These are phyloP conservation scores for Anastrepha obliqua DNA, from an alignment of 1,140 invertebrate genomes.

Conservation along the genomic window DNA sequence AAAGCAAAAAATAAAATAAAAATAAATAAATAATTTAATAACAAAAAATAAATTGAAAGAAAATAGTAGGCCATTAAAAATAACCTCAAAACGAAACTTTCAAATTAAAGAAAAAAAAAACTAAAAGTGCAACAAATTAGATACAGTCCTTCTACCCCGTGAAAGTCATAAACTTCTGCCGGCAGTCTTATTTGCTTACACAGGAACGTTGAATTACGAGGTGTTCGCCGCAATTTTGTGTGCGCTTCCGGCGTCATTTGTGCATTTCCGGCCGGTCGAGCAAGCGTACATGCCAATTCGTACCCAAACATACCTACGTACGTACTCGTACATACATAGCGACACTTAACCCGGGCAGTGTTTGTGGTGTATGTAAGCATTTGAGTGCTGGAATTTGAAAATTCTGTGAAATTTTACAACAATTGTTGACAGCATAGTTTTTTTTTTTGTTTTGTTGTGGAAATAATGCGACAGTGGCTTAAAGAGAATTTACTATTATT, in stretches of 20 bases:
- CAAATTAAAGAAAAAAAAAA: background rate
- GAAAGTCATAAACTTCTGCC: constrained; percentile 42
- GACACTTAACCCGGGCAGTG: background rate
- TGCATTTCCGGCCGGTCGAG: constrained; percentile 25
- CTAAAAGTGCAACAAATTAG: background rate
- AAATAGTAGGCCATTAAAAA: background rate
- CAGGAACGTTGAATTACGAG: constrained; percentile 33
- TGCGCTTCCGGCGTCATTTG: constrained; percentile 46
- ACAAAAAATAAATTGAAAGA: too few relatives aligned
- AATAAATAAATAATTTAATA: too few relatives aligned
- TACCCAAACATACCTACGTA: background rate
- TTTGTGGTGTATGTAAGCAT: constrained; percentile 18
- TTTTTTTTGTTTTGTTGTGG: background rate
- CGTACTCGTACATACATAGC: background rate
- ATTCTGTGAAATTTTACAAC: constrained; percentile 16
- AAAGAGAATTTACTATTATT: background rate
- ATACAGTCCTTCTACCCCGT: background rate
- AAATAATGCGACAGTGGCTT: background rate
- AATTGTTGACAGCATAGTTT: background rate
- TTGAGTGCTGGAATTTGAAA: constrained; percentile 18
- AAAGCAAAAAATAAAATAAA: too few relatives aligned
- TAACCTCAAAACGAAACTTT: background rate
- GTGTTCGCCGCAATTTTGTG: constrained; percentile 50
- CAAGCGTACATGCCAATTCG: constrained; percentile 1
- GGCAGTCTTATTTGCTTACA: constrained; percentile 36